Evolutionary conservation across 2,113 vertebrate species (phyloP), one percentile per base, ranked within the genome.

Genomic region (Tringa solitaria): DNA sequence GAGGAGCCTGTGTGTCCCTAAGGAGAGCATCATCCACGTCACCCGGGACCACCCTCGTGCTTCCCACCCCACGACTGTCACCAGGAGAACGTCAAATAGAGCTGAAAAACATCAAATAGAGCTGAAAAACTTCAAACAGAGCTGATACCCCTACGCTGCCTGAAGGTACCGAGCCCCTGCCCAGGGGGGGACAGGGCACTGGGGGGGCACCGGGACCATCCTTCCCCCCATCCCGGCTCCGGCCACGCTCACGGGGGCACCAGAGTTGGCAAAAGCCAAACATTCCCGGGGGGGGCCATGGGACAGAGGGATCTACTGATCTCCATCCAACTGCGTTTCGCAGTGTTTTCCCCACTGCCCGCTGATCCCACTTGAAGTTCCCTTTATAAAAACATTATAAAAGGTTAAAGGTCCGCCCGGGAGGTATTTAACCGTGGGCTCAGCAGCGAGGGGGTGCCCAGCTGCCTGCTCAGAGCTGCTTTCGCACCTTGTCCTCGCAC

Each of bases 71-170:
- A 3, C 8, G 14, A 35, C 57, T 45, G 10, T 8, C 3, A 3
- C 35, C 5, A 26, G 35, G 64, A 7, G 30, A 21, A 64, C 5
- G 8, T 63, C 26, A 39, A 13, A 28, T 12, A 54, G 53, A 30
- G 16, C 30, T 56, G 54, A 32, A 51, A 51, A 51, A 26, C 24
- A 7, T 51, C 24, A 51, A 51, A 51, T 12, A 53, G 51, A 28
- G 14, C 28, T 54, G 53, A 54, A 30, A 41, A 26, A 39, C 26
- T 12, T 28, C 37, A 30, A 9, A 6, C 13, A 8, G 37, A 53
- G 30, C 6, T 9, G 0, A 1, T 10, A 39, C 43, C 54, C 13
- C 0, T 0, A 1, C 2, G 0, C 33, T 8, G 59, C 75, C 12
- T 2, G 0, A 3, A 69, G 80, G 60, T 7, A 2, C 30, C 2